Base-by-base conservation (phyloP, 2,888 invertebrate genomes). In the Punctoribates punctum region DNA sequence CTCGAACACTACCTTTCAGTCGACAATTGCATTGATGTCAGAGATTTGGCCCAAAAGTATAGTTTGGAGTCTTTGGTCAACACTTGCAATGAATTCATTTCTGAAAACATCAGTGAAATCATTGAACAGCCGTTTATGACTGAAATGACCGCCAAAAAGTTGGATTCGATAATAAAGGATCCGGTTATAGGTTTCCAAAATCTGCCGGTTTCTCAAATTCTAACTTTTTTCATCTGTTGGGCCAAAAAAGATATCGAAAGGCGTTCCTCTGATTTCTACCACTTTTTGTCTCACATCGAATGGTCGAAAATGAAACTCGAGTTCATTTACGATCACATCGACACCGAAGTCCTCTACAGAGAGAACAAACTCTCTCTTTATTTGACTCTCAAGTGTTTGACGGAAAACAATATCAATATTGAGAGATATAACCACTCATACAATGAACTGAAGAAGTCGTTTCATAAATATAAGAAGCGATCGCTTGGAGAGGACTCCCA, bases 1-100 rank as follows among this genome's bases (percentile, higher is more conserved):
- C 87, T 96, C 75, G 90, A 90, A 81, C 88, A 90, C 81, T 93
- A 94, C 85, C 85, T 96, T 77, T 91, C 93, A 85, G 89, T 90
- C 70, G 89, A 91, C 48, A 96, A 96, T 86, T 92, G 92, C 77
- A 87, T 96, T 82, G 95, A 95, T 48, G 83, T 84, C 57, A 82
- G 81, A 75, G 77, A 93, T 84, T 94, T 95, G 88, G 93, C 94
- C 77, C 93, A 94, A 62, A 62, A 62, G 29, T 62, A 62, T 25
- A 62, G n/a, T 62, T 62, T 62, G 13, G 62, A 62, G 15, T 3
- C 11, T 62, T 29, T 62, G 17, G 62, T 62, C 17, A 62, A 62
- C 15, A 62, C 62, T 29, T 27, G 27, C 29, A 62, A 62, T 29
- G 62, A 62, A 6, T 62, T 62, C 29, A 62, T 62, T 6, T 15